These are phyloP conservation scores for Trachelus tabidus DNA, from an alignment of 2,888 invertebrate genomes.

Conservation along the genomic window DNA sequence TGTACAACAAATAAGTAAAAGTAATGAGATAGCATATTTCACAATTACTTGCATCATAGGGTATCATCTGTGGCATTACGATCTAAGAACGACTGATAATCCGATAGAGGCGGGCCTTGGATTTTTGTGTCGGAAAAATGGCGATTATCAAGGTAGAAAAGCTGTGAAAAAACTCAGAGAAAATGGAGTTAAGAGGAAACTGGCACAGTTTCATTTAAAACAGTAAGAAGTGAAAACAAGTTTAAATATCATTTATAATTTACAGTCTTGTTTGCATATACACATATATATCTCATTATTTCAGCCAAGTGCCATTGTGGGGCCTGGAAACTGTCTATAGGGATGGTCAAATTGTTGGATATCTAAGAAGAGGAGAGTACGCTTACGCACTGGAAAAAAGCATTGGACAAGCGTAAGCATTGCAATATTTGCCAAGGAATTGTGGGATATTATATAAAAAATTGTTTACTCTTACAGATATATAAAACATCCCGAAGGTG, in stretches of 20 bases:
- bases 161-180: constrained; percentile 74
- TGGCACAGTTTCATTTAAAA: constrained; percentile 78
- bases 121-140: constrained; percentile 82
- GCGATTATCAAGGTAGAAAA: constrained; percentile 82
- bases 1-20: neutral
- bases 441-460: neutral
- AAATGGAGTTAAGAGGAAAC: constrained; percentile 78
- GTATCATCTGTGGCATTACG: constrained; percentile 87
- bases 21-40: neutral
- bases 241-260: neutral
- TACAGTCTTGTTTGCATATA: neutral
- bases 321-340: constrained; percentile 88
- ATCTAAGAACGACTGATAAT: constrained; percentile 85
- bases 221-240: constrained; percentile 67
- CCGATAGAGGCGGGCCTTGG: constrained; percentile 87
- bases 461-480: constrained; percentile 63
- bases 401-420: constrained; percentile 73
- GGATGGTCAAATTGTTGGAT: constrained; percentile 81
- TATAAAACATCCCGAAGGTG: constrained; percentile 70
- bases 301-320: constrained; percentile 77
- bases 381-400: constrained; percentile 72
- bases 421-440: neutral
- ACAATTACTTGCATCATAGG: constrained; percentile 67
- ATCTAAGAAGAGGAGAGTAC: constrained; percentile 84
- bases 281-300: constrained; percentile 9